phyloP scores from a whole-genome alignment of 2,888 invertebrate genomes.

The Atrina japonica region DNA sequence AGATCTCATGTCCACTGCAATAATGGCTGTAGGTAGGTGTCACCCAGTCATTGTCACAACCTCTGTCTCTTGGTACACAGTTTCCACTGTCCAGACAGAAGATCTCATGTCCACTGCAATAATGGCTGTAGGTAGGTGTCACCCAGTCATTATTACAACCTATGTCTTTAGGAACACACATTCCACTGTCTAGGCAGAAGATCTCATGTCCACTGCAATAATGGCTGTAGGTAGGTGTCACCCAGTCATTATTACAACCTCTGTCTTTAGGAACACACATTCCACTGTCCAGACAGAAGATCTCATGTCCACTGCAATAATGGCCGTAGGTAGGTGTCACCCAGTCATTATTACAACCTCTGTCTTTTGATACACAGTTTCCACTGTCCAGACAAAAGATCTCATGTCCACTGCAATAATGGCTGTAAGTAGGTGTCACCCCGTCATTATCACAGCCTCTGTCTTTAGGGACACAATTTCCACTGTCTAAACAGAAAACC shows the following conservation, averaged over 20 bases:
- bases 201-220: background rate
- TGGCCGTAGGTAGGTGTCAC: background rate
- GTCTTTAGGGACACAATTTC: constrained; percentile 10
- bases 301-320: constrained; percentile 10
- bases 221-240: background rate
- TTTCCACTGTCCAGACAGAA: too few relatives aligned
- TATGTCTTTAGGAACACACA: too few relatives aligned
- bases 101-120: too few relatives aligned
- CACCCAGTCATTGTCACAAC: too few relatives aligned
- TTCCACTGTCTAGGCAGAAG: too few relatives aligned
- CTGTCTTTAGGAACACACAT: constrained; percentile 9
- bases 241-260: background rate
- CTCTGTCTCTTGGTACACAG: too few relatives aligned
- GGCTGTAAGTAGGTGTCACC: background rate
- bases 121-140: too few relatives aligned
- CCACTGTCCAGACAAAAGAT: background rate
- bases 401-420: constrained; percentile 1
- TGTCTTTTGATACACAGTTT: background rate
- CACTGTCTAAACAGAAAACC: constrained; percentile 9
- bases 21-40: too few relatives aligned
- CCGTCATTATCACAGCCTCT: constrained; percentile 1
- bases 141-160: too few relatives aligned
- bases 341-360: background rate
- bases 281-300: constrained; percentile 23
- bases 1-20: too few relatives aligned